Percentiles rank a stretch among this genome's conserved stretches.
Conservation (phyloP, 2,113 vertebrate species). For the rabbit (Oryctolagus cuniculus) region DNA sequence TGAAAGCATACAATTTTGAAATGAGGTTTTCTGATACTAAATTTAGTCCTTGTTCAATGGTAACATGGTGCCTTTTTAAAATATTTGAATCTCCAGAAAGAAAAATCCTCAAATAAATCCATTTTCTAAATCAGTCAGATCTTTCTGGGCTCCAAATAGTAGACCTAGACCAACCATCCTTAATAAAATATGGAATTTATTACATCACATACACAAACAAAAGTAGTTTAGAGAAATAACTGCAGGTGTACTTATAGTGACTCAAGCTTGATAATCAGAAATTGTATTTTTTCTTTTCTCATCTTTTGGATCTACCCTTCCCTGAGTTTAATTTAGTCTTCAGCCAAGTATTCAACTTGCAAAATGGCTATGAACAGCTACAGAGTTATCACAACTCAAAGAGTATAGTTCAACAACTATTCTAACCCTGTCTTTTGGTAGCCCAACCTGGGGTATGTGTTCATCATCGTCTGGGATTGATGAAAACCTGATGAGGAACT, state of each 20-base stretch:
- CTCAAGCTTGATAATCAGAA: background rate
- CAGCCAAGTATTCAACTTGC: background rate
- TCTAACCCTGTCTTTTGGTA: background rate
- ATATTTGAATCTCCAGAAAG: slow-evolving; percentile 38
- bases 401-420: background rate
- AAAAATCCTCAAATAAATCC: background rate
- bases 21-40: background rate
- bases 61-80: background rate
- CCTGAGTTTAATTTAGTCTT: background rate
- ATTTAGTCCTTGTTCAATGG: slow-evolving; percentile 35
- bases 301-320: background rate
- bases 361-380: background rate
- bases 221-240: background rate
- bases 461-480: background rate
- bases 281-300: background rate
- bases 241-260: background rate
- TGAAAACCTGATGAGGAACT: background rate
- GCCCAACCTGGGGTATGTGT: background rate
- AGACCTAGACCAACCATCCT: background rate
- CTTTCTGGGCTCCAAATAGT: background rate
- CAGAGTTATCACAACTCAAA: background rate
- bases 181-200: background rate
- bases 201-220: background rate
- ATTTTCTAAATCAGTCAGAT: background rate
- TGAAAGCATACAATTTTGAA: slow-evolving; percentile 6